Evolutionary conservation across 1,140 invertebrate species (phyloP), one percentile per base, ranked within the genome.

Genomic region (Diuraphis noxia): DNA sequence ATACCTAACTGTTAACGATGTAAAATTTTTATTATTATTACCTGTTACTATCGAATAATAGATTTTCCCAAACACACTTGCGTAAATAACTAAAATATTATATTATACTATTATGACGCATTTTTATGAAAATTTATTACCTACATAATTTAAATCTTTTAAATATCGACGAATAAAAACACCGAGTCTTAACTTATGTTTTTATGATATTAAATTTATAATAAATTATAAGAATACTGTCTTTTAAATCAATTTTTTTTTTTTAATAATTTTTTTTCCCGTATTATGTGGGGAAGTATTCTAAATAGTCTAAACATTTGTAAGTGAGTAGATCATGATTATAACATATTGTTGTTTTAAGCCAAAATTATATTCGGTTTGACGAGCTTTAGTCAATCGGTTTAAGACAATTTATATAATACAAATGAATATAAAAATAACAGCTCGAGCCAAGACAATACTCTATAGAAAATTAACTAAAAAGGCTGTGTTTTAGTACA

Each of bases 401-500:
- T 88, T 30, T 34, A 72, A 72, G 56, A 72, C 56, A n/a, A n/a
- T 30, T 72, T 72, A 72, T n/a, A 72, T 72, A n/a, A n/a, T 72
- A 72, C 10, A 72, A 49, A 56, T 56, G 0, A 63, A 56, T 38
- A 38, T 23, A 25, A 88, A 63, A 23, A 72, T 41, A 72, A 77
- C 72, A 82, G 89, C 89, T 91, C 89, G 89, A 91, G 89, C 89
- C 77, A 91, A 91, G 89, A 91, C 89, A 91, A 91, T 91, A 91
- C 36, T 91, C 9, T 91, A 49, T 91, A 82, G 43, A 19, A 34
- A 90, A 81, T 36, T 91, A 82, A 91, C 77, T 81, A 52, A 91
- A 91, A 91, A 91, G 89, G 89, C 89, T 91, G 89, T 91, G 89
- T 91, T 81, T 91, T 91, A 91, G 89, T 91, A 91, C 89, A 91